Base-by-base conservation (phyloP, 1,140 invertebrate genomes). In the fruit fly (Drosophila melanogaster) region DNA sequence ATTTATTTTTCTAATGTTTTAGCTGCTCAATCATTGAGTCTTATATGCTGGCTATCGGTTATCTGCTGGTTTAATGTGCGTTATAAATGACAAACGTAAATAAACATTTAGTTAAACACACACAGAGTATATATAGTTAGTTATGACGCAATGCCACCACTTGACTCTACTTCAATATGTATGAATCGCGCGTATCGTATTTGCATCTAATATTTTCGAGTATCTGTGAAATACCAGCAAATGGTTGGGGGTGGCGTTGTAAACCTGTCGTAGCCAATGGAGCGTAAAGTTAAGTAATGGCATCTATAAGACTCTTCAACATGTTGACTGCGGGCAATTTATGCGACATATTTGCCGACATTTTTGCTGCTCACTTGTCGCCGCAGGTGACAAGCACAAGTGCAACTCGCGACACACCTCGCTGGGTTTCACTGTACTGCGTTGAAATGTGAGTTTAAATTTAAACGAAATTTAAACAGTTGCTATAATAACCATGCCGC, bases 181-280 rank as follows among this genome's bases (percentile, higher is more conserved):
- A 67, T 53, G 41, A 66, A 55, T 53, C 35, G 46, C 41, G 2
- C 4, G 50, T 69, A 69, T 69, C 66, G n/a, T 56, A 70, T 70
- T 70, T 70, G 65, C 66, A 70, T 70, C 66, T 40, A 71, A 70
- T 71, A 71, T 71, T 71, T 71, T 71, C 65, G 66, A 71, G 67
- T 71, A 71, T 65, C 67, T 69, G 66, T 43, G 64, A 70, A 70
- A 46, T 40, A 47, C 66, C 19, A 10, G 8, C 8, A 17, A 43
- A 19, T 19, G 26, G 35, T 22, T 56, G 14, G 26, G 19, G 41
- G 50, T 33, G 64, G 8, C 35, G 10, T n/a, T 10, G 2, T 24
- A 12, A 46, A 46, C 17, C 59, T 37, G 51, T 26, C 69, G n/a
- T 30, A 70, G 51, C 12, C 67, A 71, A 19, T 70, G 50, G 43